Evolutionary conservation across 2,888 invertebrate species (phyloP), one percentile per base, ranked within the genome.

Genomic region (Synanthedon formicaeformis): DNA sequence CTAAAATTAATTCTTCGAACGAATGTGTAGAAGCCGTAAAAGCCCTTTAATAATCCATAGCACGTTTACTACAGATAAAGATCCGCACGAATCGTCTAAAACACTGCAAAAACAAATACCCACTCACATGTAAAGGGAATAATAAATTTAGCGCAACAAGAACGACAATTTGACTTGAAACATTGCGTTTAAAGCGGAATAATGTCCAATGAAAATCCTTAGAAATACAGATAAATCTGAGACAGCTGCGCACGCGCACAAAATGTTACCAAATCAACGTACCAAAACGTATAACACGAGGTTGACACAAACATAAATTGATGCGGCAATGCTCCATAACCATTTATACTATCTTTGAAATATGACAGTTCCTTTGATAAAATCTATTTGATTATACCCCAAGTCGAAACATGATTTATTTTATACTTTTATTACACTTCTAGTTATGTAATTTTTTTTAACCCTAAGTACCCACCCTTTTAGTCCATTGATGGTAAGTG

Each of bases 91-190:
- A 10, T 34, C 10, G 34, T 10, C 34, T 34, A 34, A 34, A 34
- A 34, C 10, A 34, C 34, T 34, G 34, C 34, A 34, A 34, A 45
- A 45, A 45, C 45, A 45, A 45, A 45, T n/a, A 45, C 14, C 14
- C 14, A 45, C 14, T 45, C 12, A 14, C 45, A 45, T n/a, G 14
- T 8, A 45, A 45, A 13, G 45, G 13, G 6, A 34, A 14, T 14
- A n/a, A 45, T 59, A 55, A 59, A 59, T 57, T 57, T 59, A 54
- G 52, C 54, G 51, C 52, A 49, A 13, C 49, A 18, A 61, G 59
- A 62, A 63, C 61, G 63, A 60, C 60, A 55, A 66, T 66, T 66
- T 66, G 61, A 64, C 63, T 55, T 69, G 65, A 69, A 60, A 67
- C 60, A 64, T 63, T 54, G 60, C 56, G 53, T 61, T 62, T 60